A percentile compares a stretch with the other conserved stretches of the same genome.
These are phyloP conservation scores for Scaptomyza pallida DNA, from an alignment of 1,140 invertebrate genomes.

Conservation along the genomic window DNA sequence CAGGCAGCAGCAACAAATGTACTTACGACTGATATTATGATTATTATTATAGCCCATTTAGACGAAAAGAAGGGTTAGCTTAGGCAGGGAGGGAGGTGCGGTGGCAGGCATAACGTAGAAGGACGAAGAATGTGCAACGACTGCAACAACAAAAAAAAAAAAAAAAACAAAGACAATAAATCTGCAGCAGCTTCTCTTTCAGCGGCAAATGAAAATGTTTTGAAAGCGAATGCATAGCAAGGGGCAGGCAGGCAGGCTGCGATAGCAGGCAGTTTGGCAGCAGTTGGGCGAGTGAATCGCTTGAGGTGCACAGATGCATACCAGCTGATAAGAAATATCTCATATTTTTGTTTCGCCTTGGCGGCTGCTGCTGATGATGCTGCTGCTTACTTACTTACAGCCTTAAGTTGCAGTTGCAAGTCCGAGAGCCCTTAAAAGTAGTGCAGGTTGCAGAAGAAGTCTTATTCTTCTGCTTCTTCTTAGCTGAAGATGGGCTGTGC, in stretches of 20 bases:
- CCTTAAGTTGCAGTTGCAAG: slow-evolving; percentile 63
- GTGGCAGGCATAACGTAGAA: slow-evolving; percentile 9
- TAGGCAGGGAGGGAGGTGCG: neutral
- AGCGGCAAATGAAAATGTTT: slow-evolving; percentile 80
- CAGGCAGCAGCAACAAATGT: slow-evolving; percentile 68
- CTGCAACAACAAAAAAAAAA: too few species aligned
- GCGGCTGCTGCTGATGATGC: slow-evolving; percentile 38
- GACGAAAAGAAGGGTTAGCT: neutral
- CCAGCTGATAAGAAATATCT: slow-evolving; percentile 83
- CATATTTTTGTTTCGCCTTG: slow-evolving; percentile 71
- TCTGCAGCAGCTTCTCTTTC: slow-evolving; percentile 81
- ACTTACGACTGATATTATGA: slow-evolving; percentile 83
- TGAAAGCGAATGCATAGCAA: slow-evolving; percentile 72
- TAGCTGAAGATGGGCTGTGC: neutral
- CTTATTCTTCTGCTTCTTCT: neutral
- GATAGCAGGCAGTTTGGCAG: neutral
- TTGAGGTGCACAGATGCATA: slow-evolving; percentile 83
- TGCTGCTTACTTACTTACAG: slow-evolving; percentile 12
- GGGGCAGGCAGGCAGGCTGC: slow-evolving; percentile 21
- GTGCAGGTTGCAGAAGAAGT: slow-evolving; percentile 59
- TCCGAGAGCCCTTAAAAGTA: slow-evolving; percentile 83
- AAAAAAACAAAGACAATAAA: slow-evolving; percentile 77
- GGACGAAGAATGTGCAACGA: slow-evolving; percentile 14
- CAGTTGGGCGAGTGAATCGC: slow-evolving; percentile 50
- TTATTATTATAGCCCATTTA: slow-evolving; percentile 67